Percentiles rank a stretch among this genome's conserved stretches.
phyloP scores from a whole-genome alignment of 30 jellyfish, hydroid and myxozoan genomes.

The Turritopsis dohrnii region DNA sequence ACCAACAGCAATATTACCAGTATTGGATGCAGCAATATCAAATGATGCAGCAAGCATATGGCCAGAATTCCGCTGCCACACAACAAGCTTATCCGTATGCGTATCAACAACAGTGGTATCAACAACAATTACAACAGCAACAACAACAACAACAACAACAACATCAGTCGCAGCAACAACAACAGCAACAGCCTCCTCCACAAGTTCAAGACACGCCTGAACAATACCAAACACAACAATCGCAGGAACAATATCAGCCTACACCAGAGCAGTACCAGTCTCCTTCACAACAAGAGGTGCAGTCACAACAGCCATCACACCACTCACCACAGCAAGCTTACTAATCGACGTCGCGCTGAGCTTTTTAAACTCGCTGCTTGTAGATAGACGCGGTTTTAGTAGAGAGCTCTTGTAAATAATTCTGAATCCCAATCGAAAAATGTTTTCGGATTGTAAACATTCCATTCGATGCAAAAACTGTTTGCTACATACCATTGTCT shows the following conservation, averaged over 20 bases:
- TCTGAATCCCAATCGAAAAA: not conserved
- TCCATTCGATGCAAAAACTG: too few relatives aligned
- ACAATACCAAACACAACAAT: slow-evolving; percentile 1
- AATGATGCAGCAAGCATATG: slow-evolving; percentile 11
- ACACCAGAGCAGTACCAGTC: not conserved
- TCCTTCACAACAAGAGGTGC: not conserved
- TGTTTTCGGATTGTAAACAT: too few relatives aligned
- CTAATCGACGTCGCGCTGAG: not conserved
- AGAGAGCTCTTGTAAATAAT: not conserved
- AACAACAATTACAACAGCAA: slow-evolving; percentile 14
- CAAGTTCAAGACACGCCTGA: slow-evolving; percentile 14
- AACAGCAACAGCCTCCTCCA: slow-evolving; percentile 11
- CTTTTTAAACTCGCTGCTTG: not conserved
- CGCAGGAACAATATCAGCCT: not conserved
- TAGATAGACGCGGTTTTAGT: not conserved
- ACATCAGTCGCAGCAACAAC: slow-evolving; percentile 17
- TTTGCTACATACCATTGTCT: not conserved
- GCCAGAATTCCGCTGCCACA: not conserved
- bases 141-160: slow-evolving; percentile 31
- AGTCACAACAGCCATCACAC: not conserved
- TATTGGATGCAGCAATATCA: slow-evolving; percentile 46
- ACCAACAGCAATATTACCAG: slow-evolving; percentile 43
- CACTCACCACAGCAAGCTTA: not conserved
- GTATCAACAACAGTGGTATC: slow-evolving; percentile 12
- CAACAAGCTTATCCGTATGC: not conserved